Conservation (phyloP, 2,113 vertebrate genomes). For the Pyrgilauda ruficollis region DNA sequence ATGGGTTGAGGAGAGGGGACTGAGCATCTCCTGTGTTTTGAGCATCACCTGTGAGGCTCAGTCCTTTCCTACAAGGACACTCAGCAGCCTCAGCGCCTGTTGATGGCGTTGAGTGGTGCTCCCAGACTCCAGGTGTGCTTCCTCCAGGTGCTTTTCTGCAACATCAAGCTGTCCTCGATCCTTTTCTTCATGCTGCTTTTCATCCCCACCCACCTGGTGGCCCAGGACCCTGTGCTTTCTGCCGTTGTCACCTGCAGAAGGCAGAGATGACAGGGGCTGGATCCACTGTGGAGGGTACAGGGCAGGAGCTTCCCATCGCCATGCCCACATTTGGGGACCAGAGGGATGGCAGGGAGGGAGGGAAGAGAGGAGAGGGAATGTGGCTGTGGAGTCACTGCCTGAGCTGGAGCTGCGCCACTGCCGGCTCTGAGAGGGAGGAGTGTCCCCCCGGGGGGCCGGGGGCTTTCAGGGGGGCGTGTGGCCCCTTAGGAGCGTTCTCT, state of each 20-base stretch:
- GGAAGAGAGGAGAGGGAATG: neutral
- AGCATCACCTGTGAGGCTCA: neutral
- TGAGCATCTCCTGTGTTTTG: neutral
- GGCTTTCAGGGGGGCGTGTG: accelerated
- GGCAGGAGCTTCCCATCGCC: neutral
- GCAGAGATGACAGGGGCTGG: accelerated
- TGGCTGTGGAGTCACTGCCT: neutral
- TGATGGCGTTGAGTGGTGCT: neutral
- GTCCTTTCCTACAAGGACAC: neutral
- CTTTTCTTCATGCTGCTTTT: neutral
- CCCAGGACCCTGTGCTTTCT: neutral
- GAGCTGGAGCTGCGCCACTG: neutral
- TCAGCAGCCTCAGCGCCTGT: accelerated
- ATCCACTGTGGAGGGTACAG: accelerated
- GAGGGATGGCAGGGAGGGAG: neutral
- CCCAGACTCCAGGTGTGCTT: neutral
- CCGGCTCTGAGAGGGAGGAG: accelerated
- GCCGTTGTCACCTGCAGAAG: neutral
- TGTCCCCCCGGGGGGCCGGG: accelerated
- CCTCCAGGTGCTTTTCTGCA: conserved; percentile 17
- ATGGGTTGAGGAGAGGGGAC: neutral
- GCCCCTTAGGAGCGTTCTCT: neutral
- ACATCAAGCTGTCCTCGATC: neutral
- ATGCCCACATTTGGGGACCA: accelerated
- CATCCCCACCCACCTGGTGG: neutral